A percentile compares a stretch with the other conserved stretches of the same genome.
Conservation (phyloP, 2,888 invertebrate genomes). For the Sclerodermus sp. region DNA sequence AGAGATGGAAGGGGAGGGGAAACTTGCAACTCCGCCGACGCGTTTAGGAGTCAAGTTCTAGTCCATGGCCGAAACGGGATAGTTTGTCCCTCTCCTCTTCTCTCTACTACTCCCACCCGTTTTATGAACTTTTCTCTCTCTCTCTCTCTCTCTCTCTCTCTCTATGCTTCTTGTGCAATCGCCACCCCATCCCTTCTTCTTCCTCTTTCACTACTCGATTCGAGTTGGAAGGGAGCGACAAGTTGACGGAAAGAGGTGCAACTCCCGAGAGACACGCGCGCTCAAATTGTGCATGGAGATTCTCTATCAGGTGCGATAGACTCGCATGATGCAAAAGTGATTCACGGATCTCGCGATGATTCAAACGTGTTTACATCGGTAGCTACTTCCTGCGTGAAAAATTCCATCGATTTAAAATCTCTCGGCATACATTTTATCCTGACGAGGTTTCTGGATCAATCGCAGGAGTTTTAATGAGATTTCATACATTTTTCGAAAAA, state of each 20-base stretch:
- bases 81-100: constrained; percentile 21
- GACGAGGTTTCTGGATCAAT: no score
- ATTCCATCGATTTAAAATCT: no score
- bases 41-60: constrained; percentile 44
- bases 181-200: not conserved
- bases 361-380: no score
- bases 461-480: no score
- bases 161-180: not conserved
- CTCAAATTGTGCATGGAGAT: no score
- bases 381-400: no score
- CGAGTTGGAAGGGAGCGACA: not conserved
- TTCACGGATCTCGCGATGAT: no score
- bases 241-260: not conserved
- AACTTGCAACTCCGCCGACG: constrained; percentile 25
- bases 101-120: no score
- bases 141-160: not conserved
- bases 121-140: constrained; percentile 3
- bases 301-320: no score
- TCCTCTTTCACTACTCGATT: not conserved
- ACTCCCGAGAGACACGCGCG: not conserved
- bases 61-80: constrained; percentile 40
- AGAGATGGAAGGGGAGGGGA: constrained; percentile 3
- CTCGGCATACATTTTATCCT: no score
- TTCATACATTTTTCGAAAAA: no score
- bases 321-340: no score